Percentiles rank a stretch among this genome's conserved stretches.
These are phyloP conservation scores for Protonibea diacanthus DNA, from an alignment of 2,797 vertebrate genomes.

Conservation along the genomic window DNA sequence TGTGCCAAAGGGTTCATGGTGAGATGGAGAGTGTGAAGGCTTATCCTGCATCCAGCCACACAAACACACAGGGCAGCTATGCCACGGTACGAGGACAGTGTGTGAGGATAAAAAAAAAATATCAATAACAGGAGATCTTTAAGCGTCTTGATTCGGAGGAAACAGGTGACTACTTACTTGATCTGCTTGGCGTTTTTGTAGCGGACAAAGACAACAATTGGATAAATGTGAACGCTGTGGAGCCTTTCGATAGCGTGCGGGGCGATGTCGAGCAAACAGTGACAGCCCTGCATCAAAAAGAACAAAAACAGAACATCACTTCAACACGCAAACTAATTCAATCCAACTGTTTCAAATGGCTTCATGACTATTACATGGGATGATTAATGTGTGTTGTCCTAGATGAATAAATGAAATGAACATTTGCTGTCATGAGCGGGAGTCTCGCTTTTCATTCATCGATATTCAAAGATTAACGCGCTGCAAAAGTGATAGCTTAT, in stretches of 20 bases:
- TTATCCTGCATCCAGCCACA: slow-evolving; percentile 36
- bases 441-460: slow-evolving; percentile 5
- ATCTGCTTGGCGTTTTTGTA: slow-evolving; percentile 99
- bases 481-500: slow-evolving; percentile 31
- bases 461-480: slow-evolving; percentile 17
- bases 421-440: not conserved
- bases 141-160: not conserved
- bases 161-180: slow-evolving; percentile 88
- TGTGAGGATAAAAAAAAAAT: slow-evolving; percentile 12
- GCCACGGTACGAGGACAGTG: slow-evolving; percentile 1
- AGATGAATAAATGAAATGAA: not conserved
- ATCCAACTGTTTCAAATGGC: not conserved
- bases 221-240: slow-evolving; percentile 97
- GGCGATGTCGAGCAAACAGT: slow-evolving; percentile 97
- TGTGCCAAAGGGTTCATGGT: slow-evolving; percentile 37
- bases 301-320: slow-evolving; percentile 6
- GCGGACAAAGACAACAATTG: slow-evolving; percentile 96
- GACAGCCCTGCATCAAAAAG: slow-evolving; percentile 88
- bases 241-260: slow-evolving; percentile 96
- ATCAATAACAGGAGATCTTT: not conserved
- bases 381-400: not conserved
- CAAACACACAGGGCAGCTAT: not conserved
- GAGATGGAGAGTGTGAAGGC: slow-evolving; percentile 45
- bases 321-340: not conserved
- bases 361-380: not conserved